These are phyloP conservation scores for Hipparchia semele DNA, from an alignment of 2,888 invertebrate genomes.

Conservation along the genomic window DNA sequence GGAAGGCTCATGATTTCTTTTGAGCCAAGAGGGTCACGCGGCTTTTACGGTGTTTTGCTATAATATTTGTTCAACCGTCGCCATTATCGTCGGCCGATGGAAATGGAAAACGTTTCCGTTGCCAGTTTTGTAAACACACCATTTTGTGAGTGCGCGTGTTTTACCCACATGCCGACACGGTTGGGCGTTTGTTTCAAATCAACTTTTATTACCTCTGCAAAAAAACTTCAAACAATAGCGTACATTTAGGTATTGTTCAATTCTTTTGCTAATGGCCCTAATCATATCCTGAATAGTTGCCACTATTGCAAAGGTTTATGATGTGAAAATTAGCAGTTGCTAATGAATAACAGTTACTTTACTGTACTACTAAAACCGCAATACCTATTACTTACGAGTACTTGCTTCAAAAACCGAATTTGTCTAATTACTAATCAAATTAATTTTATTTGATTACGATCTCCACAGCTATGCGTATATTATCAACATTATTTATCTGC, in stretches of 20 bases:
- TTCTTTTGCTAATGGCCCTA: slow-evolving; percentile 1
- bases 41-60: not conserved
- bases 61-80: not conserved
- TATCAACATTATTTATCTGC: not conserved
- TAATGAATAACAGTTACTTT: not conserved
- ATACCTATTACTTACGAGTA: too few species aligned
- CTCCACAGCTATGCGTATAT: too few species aligned
- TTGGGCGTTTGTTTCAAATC: slow-evolving; percentile 4
- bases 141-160: slow-evolving; percentile 14
- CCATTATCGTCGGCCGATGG: not conserved
- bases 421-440: too few species aligned
- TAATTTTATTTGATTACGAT: too few species aligned
- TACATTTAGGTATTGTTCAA: not conserved
- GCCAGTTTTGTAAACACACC: slow-evolving; percentile 18
- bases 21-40: not conserved
- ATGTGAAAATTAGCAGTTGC: not conserved
- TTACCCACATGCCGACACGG: slow-evolving; percentile 6
- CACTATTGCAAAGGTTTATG: not conserved
- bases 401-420: too few species aligned
- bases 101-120: slow-evolving; percentile 7
- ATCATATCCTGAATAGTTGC: not conserved
- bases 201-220: not conserved
- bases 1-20: not conserved
- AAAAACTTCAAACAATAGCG: slow-evolving; percentile 11
- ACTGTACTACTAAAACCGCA: not conserved